Conservation (phyloP, 2,113 vertebrate genomes). For the Toxotes jaculatrix region DNA sequence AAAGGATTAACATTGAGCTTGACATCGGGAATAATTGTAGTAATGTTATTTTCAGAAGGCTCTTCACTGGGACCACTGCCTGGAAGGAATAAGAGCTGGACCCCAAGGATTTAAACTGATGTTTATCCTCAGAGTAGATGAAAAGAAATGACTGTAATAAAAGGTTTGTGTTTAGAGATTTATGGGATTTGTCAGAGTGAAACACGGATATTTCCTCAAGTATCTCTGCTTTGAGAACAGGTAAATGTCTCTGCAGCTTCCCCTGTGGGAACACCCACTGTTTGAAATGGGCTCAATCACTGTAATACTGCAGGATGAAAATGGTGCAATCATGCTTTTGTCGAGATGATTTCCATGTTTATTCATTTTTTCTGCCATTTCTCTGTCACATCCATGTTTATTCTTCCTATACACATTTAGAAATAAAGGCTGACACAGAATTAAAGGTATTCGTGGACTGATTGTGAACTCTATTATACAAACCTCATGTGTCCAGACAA, state of each 20-base stretch:
- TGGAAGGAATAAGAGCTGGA: conserved; percentile 7
- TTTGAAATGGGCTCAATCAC: not conserved
- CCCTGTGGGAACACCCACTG: not conserved
- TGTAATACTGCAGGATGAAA: not conserved
- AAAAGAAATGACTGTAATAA: conserved; percentile 23
- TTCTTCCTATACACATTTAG: not conserved
- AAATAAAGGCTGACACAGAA: not conserved
- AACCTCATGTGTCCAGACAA: not conserved
- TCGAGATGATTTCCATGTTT: not conserved
- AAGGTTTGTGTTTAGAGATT: conserved; percentile 28
- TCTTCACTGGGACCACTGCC: not conserved
- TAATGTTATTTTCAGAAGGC: conserved; percentile 40
- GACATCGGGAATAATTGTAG: conserved; percentile 50
- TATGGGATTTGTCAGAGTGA: conserved; percentile 39
- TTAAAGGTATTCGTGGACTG: not conserved
- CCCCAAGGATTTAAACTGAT: conserved; percentile 30
- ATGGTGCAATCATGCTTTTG: not conserved
- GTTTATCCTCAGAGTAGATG: conserved; percentile 28
- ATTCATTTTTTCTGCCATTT: not conserved
- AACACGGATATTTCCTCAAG: conserved; percentile 26
- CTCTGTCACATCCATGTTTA: not conserved
- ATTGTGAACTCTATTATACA: not conserved
- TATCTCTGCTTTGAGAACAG: conserved; percentile 5
- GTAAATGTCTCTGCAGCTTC: conserved; percentile 6
- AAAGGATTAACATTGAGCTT: conserved; percentile 46